Base-by-base conservation (phyloP, 2,113 vertebrate species). In the Lanius ludovicianus region DNA sequence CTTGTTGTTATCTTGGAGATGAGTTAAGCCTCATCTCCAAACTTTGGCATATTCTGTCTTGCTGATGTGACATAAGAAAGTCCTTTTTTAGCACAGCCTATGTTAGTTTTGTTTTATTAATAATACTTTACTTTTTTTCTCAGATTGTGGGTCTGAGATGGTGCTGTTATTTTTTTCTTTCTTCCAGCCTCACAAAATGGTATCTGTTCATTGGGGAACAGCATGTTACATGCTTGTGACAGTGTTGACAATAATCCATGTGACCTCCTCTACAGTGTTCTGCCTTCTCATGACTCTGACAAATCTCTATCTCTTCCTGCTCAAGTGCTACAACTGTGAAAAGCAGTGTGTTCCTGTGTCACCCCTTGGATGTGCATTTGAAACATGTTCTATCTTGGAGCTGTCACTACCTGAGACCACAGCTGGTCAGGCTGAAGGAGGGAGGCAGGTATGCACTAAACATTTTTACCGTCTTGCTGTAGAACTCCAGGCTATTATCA, bases 171-270 rank as follows among this genome's bases (percentile, higher is more conserved):
- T 49, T 75, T 73, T 83, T 71, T 11, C 4, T 59, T 83, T 60
- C 42, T 75, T 78, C 8, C 33, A 84, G 7, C 5, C 44, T 88
- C 31, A 30, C 7, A 56, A 46, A 2, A 3, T 35, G n/a, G 2
- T 83, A 8, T n/a, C 28, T 57, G 9, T 59, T 93, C 67, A 87
- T 53, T 24, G 33, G 46, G 31, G 28, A 80, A 39, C 21, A 55
- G 16, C 35, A 57, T 1, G 0, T 41, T 73, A 30, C 1, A 2
- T 19, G 15, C 33, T 85, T 83, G 46, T 1, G 6, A 85, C 13
- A 6, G 9, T 57, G 64, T 15, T 63, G 50, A 73, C 37, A 69
- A 23, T 68, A 91, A 76, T 84, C 33, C 22, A 10, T 81, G 64
- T 23, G 41, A 69, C 77, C 50, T 81, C 12, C 15, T 85, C 42